A percentile compares a stretch with the other conserved stretches of the same genome.
Evolutionary conservation across 37 sponge, comb jelly and placozoan genomes (phyloP).

Genomic region (Agelas oroides): DNA sequence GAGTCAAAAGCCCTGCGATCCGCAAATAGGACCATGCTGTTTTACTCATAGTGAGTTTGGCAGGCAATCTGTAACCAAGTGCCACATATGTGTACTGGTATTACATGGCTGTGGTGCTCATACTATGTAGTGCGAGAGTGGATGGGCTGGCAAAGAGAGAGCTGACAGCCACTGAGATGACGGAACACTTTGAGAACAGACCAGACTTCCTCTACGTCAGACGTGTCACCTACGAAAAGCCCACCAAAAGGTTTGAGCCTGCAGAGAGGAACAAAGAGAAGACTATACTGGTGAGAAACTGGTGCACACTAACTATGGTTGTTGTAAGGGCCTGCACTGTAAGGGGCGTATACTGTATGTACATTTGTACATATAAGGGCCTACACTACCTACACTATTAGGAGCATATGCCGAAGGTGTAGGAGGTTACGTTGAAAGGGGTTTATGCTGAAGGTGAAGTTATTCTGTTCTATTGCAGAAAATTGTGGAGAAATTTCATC

Average conservation of each 20-base stretch:
- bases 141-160: conserved; percentile 88
- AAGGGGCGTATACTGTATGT: no score
- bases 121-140: conserved; percentile 85
- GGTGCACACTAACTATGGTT: no score
- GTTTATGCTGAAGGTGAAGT: no score
- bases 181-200: conserved; percentile 77
- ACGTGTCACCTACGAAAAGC: conserved; percentile 63
- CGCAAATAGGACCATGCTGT: conserved; percentile 28
- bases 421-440: not conserved
- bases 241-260: conserved; percentile 64
- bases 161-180: conserved; percentile 73
- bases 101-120: no score
- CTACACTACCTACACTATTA: no score
- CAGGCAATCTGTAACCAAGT: no score
- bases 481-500: conserved; percentile 81
- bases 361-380: no score
- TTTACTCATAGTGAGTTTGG: conserved; percentile 40
- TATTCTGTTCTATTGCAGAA: conserved; percentile 6
- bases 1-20: conserved; percentile 38
- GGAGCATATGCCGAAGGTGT: no score
- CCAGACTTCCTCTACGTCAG: conserved; percentile 82
- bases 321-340: no score
- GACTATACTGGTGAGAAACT: conserved; percentile 49
- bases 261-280: conserved; percentile 27
- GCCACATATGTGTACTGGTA: no score